phyloP scores from a whole-genome alignment of 2,888 invertebrate genomes.

The Nephrotoma guestfalica region DNA sequence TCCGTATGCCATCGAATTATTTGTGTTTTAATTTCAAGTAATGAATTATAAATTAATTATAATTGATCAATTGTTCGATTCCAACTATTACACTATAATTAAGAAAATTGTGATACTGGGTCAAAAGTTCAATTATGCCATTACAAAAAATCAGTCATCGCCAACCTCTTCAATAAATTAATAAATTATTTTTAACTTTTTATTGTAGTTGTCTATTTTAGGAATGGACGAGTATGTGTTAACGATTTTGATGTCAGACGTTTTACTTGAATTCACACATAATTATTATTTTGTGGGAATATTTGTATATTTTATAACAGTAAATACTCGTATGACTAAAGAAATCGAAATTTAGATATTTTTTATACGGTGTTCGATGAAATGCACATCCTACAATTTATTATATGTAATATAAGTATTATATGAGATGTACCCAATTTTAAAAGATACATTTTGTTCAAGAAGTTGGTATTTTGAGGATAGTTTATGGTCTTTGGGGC shows the following conservation, averaged over 20 bases:
- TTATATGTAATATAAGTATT: not conserved
- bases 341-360: not conserved
- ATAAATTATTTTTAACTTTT: not conserved
- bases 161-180: not conserved
- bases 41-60: not conserved
- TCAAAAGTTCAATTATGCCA: not conserved
- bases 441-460: too few species aligned
- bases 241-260: not conserved
- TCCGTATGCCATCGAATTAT: not conserved
- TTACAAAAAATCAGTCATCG: not conserved
- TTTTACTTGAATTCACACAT: not conserved
- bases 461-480: not conserved
- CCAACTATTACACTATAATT: not conserved
- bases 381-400: not conserved
- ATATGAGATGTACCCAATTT: not conserved
- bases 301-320: not conserved
- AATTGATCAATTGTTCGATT: not conserved
- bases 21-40: not conserved
- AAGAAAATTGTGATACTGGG: not conserved
- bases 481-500: too few species aligned
- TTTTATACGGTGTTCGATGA: not conserved
- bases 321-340: not conserved
- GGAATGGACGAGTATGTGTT: not conserved
- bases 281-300: not conserved
- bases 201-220: not conserved